Evolutionary conservation across 2,797 vertebrate genomes (phyloP).

Genomic region (Fistularia commersonii): DNA sequence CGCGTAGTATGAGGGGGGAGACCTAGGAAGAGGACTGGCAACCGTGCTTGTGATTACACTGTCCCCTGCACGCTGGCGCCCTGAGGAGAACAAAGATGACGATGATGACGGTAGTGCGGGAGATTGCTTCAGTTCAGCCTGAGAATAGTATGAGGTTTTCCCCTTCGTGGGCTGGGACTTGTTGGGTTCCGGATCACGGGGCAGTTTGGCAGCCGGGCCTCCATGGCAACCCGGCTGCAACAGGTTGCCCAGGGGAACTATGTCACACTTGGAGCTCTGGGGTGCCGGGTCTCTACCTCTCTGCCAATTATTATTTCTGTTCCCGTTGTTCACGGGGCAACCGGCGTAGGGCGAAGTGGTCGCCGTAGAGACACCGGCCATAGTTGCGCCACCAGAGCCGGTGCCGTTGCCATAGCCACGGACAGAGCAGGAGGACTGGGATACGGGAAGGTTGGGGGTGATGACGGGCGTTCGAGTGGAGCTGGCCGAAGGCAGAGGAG

Average conservation of each 20-base stretch:
- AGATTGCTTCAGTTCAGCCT: slow-evolving; percentile 31
- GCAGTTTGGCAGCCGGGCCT: slow-evolving; percentile 32
- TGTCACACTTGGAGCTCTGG: slow-evolving; percentile 26
- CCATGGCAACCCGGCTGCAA: slow-evolving; percentile 54
- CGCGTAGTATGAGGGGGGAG: slow-evolving; percentile 28
- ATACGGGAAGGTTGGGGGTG: slow-evolving; percentile 55
- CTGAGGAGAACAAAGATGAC: slow-evolving; percentile 63
- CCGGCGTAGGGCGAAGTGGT: slow-evolving; percentile 43
- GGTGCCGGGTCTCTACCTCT: slow-evolving; percentile 29
- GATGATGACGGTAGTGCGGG: slow-evolving; percentile 14
- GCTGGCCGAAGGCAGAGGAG: slow-evolving; percentile 44
- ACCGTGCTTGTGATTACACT: slow-evolving; percentile 70
- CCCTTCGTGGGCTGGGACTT: slow-evolving; percentile 40
- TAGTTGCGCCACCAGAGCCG: slow-evolving; percentile 6
- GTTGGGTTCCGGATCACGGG: slow-evolving; percentile 29
- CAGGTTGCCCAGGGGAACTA: slow-evolving; percentile 25
- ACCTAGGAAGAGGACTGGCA: slow-evolving; percentile 36
- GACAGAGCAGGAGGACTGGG: slow-evolving; percentile 48
- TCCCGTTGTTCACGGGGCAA: slow-evolving; percentile 37
- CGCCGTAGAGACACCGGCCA: slow-evolving; percentile 17
- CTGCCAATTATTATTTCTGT: slow-evolving; percentile 40
- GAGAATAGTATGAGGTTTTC: slow-evolving; percentile 53
- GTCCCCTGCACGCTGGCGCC: slow-evolving; percentile 61
- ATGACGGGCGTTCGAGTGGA: slow-evolving; percentile 74
- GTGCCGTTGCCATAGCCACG: slow-evolving; percentile 37